These are phyloP conservation scores for Miniopterus natalensis DNA, from an alignment of 2,113 vertebrate species.

Conservation along the genomic window DNA sequence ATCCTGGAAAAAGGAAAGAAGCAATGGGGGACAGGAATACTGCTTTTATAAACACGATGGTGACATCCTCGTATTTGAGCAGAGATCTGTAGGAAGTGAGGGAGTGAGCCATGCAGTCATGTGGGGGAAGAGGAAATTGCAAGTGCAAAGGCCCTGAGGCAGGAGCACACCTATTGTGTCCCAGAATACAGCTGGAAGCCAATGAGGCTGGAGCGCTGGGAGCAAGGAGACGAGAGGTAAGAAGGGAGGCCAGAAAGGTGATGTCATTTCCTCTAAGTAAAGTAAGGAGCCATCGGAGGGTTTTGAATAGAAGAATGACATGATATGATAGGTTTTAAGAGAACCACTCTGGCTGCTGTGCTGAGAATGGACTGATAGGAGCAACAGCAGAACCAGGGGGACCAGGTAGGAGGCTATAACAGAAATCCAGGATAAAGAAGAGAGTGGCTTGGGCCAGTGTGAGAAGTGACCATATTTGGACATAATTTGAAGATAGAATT, in stretches of 20 bases:
- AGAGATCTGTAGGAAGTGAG: background rate
- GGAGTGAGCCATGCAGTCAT: background rate
- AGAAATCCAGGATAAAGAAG: background rate
- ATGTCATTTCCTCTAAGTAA: background rate
- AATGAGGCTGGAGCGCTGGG: background rate
- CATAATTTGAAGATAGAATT: background rate
- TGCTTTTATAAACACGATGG: background rate
- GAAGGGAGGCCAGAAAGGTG: background rate
- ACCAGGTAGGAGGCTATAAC: rapidly evolving
- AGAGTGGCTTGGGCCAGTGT: background rate
- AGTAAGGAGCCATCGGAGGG: background rate
- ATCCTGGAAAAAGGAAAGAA: background rate
- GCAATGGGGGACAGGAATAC: background rate
- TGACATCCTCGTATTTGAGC: background rate
- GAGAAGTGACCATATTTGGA: background rate
- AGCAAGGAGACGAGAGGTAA: background rate
- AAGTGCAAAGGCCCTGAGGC: background rate
- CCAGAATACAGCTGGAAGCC: background rate
- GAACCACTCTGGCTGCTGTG: background rate
- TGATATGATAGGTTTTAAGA: background rate
- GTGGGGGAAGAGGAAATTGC: background rate
- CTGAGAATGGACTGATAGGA: background rate
- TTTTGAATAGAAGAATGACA: background rate
- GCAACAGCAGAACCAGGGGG: background rate
- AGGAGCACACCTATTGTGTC: background rate